Conservation (phyloP, 2,888 invertebrate species). For the Caprella mutica region DNA sequence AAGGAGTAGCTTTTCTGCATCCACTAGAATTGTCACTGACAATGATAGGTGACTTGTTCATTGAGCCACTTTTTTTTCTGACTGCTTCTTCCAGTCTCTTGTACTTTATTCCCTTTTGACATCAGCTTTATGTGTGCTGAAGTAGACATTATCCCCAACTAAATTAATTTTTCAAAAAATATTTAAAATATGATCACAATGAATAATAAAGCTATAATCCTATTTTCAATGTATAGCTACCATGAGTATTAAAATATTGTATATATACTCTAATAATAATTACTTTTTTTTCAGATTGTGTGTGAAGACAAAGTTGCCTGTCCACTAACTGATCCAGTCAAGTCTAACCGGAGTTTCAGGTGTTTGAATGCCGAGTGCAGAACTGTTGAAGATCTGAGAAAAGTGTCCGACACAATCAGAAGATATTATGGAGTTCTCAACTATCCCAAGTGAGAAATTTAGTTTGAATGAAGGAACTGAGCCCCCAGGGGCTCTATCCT, state of each 20-base stretch:
- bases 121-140: too few relatives aligned
- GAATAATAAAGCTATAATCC: neutral
- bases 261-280: too few relatives aligned
- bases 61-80: too few relatives aligned
- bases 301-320: neutral
- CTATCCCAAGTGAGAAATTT: constrained; percentile 18
- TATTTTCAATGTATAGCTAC: neutral
- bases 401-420: constrained; percentile 18
- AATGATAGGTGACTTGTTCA: too few relatives aligned
- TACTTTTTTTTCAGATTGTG: too few relatives aligned
- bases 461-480: neutral
- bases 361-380: constrained; percentile 30
- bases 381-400: constrained; percentile 13
- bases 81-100: too few relatives aligned
- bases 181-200: neutral
- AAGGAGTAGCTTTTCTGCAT: too few relatives aligned
- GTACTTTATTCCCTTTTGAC: too few relatives aligned
- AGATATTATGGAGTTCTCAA: constrained; percentile 27
- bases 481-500: neutral
- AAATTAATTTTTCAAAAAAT: neutral
- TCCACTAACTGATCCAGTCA: neutral
- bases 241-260: neutral
- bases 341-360: constrained; percentile 13
- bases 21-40: too few relatives aligned
- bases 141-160: neutral